Evolutionary conservation across 2,888 invertebrate species (phyloP).

Genomic region (Taenaris catops): DNA sequence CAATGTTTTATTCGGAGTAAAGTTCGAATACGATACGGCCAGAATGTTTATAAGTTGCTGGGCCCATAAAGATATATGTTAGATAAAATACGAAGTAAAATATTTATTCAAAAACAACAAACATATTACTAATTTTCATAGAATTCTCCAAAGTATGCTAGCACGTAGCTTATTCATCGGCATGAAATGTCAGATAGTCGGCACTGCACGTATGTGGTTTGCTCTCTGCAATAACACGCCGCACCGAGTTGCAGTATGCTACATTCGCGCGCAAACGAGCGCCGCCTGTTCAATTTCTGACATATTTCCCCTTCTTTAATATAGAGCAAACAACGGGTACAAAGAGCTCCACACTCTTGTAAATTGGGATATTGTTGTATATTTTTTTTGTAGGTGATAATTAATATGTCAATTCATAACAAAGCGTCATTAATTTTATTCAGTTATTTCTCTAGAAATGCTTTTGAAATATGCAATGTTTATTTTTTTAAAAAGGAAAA

Average conservation of each 20-base stretch:
- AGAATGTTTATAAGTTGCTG: too few species aligned
- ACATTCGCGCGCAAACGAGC: slow-evolving; percentile 64
- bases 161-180: slow-evolving; percentile 67
- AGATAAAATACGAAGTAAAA: too few species aligned
- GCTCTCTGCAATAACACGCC: slow-evolving; percentile 70
- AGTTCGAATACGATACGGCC: too few species aligned
- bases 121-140: slow-evolving; percentile 34
- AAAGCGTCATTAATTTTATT: too few species aligned
- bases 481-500: too few species aligned
- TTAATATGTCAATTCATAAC: too few species aligned
- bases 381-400: too few species aligned
- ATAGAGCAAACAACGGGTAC: slow-evolving; percentile 22
- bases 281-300: slow-evolving; percentile 67
- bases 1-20: too few species aligned
- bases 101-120: too few species aligned
- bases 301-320: slow-evolving; percentile 65
- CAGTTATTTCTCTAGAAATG: too few species aligned
- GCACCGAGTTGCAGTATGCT: slow-evolving; percentile 72
- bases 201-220: slow-evolving; percentile 68
- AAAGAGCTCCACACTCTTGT: slow-evolving; percentile 6
- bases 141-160: slow-evolving; percentile 54
- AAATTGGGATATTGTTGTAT: slow-evolving; percentile 9
- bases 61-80: too few species aligned
- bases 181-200: slow-evolving; percentile 75
- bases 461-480: too few species aligned